Evolutionary conservation across 1,140 invertebrate genomes (phyloP).

Genomic region (Drosophila gunungcola): DNA sequence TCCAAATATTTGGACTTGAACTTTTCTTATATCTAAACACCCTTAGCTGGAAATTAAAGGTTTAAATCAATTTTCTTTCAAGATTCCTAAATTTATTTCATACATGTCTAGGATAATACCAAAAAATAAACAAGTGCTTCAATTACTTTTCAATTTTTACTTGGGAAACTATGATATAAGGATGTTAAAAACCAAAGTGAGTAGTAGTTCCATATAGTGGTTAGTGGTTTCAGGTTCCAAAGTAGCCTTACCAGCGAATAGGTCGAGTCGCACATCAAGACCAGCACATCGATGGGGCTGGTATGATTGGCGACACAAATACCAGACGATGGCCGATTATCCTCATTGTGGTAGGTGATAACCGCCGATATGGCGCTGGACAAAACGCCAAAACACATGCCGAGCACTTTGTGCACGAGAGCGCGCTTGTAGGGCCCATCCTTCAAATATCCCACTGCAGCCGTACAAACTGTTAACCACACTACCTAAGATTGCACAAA

Average conservation of each 20-base stretch:
- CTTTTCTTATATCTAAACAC: background rate
- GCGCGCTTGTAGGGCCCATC: conserved; percentile 91
- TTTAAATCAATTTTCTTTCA: background rate
- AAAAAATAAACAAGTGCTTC: no score
- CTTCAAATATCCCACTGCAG: conserved; percentile 92
- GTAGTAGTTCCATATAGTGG: conserved; percentile 23
- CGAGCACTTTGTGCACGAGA: conserved; percentile 91
- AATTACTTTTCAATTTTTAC: background rate
- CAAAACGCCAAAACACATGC: conserved; percentile 95
- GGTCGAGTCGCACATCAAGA: conserved; percentile 98
- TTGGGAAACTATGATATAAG: conserved; percentile 7
- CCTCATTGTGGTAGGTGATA: conserved; percentile 94
- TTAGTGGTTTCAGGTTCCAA: conserved; percentile 26
- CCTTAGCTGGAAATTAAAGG: background rate
- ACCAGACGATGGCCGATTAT: conserved; percentile 92
- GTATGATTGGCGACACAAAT: conserved; percentile 99
- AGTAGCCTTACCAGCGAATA: conserved; percentile 95
- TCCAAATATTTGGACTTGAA: background rate
- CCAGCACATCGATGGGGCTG: conserved; percentile 98
- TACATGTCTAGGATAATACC: no score
- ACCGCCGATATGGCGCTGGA: conserved; percentile 95
- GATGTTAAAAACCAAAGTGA: conserved; percentile 29
- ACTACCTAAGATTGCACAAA: conserved; percentile 88
- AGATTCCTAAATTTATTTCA: no score
- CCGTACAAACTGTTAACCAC: conserved; percentile 93